phyloP scores from a whole-genome alignment of 2,888 invertebrate genomes.

The Ellobium chinense region DNA sequence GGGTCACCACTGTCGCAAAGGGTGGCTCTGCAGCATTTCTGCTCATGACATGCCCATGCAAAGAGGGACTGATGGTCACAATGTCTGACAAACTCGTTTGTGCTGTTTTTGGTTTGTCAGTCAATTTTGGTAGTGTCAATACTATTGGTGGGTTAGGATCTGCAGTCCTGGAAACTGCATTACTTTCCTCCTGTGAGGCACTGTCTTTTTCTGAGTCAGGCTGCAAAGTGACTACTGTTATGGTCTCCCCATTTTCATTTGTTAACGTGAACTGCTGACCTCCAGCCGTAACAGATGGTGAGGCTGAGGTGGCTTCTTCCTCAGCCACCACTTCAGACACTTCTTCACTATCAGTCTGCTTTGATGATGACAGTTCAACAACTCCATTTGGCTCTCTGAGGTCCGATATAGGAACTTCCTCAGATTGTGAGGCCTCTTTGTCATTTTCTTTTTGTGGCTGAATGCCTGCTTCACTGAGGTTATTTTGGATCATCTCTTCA shows the following conservation, averaged over 20 bases:
- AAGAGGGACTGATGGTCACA: background rate
- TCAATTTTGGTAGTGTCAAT: too few relatives aligned
- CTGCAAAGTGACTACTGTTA: constrained; percentile 33
- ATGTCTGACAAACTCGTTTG: background rate
- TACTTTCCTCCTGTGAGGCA: background rate
- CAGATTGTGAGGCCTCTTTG: background rate
- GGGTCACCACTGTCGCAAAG: constrained; percentile 17
- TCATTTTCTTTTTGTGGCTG: background rate
- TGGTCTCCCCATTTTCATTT: constrained; percentile 37
- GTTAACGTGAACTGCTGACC: constrained; percentile 38
- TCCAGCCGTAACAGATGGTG: constrained; percentile 1
- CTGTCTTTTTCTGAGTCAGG: background rate
- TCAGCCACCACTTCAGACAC: background rate
- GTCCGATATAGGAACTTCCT: background rate
- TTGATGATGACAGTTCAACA: background rate
- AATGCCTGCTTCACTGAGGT: constrained; percentile 2
- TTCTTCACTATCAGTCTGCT: background rate
- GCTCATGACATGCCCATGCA: constrained; percentile 3
- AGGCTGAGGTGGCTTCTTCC: background rate
- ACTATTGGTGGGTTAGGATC: background rate
- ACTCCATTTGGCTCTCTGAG: background rate
- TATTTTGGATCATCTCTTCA: constrained; percentile 5
- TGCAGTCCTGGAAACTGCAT: background rate
- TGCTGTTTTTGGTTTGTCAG: background rate
- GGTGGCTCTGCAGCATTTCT: constrained; percentile 1